Conservation (phyloP, 2,888 invertebrate species). For the Bombylius discolor region DNA sequence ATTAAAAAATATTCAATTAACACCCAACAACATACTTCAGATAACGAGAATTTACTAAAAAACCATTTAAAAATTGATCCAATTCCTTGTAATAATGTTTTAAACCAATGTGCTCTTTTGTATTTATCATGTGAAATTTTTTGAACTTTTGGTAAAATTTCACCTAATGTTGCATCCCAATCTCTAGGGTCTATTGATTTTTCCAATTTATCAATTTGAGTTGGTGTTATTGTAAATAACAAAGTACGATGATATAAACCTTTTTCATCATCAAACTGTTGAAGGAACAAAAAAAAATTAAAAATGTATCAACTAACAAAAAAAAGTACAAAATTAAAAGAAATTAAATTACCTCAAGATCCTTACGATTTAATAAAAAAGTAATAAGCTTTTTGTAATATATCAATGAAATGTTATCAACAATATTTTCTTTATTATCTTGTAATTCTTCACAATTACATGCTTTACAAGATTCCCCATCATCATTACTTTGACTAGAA, state of each 20-base stretch:
- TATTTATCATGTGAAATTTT: not conserved
- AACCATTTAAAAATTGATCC: too few species aligned
- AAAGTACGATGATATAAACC: not conserved
- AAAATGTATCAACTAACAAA: not conserved
- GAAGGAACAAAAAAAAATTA: not conserved
- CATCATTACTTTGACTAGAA: not conserved
- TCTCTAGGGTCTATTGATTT: conserved; percentile 24
- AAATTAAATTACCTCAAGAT: not conserved
- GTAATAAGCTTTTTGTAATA: conserved; percentile 3
- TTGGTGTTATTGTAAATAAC: conserved; percentile 17
- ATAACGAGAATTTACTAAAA: too few species aligned
- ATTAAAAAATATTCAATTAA: too few species aligned
- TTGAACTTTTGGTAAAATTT: conserved; percentile 19
- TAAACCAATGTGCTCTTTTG: too few species aligned
- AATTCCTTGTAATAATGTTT: too few species aligned
- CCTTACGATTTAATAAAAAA: not conserved
- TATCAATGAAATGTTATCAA: not conserved
- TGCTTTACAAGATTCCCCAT: not conserved
- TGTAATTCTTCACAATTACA: not conserved
- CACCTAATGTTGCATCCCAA: conserved; percentile 22
- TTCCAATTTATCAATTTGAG: conserved; percentile 23
- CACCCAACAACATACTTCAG: too few species aligned
- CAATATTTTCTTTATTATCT: not conserved
- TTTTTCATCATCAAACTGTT: not conserved
- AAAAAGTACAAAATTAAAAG: not conserved